Evolutionary conservation across 1,140 invertebrate genomes (phyloP).

Genomic region (Anadara kagoshimensis): DNA sequence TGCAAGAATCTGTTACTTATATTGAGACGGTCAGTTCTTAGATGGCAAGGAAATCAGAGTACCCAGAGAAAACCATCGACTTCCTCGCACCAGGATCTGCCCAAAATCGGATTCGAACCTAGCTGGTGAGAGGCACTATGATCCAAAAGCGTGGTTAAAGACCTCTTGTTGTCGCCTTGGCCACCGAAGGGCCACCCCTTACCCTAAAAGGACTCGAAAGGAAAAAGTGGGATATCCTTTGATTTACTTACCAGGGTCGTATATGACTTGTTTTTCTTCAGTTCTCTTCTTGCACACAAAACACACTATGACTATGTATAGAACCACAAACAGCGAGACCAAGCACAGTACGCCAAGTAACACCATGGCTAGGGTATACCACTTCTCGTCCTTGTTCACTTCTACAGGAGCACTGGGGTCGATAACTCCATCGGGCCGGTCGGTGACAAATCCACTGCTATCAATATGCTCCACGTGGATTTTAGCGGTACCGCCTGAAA

Average conservation of each 20-base stretch:
- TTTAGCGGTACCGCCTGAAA: neutral
- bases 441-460: neutral
- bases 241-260: conserved; percentile 34
- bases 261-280: conserved; percentile 33
- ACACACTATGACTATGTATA: conserved; percentile 33
- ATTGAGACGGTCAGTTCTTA: too few relatives aligned
- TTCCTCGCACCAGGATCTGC: too few relatives aligned
- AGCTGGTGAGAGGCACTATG: too few relatives aligned
- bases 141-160: too few relatives aligned
- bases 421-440: conserved; percentile 4
- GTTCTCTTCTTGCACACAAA: conserved; percentile 33
- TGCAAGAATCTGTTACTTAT: too few relatives aligned
- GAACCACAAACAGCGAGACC: conserved; percentile 22
- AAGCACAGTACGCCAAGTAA: conserved; percentile 32
- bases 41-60: too few relatives aligned
- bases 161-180: too few relatives aligned
- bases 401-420: conserved; percentile 6
- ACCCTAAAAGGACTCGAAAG: too few relatives aligned
- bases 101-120: too few relatives aligned
- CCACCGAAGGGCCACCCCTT: too few relatives aligned
- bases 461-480: neutral
- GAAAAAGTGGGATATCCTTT: neutral
- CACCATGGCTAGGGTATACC: conserved; percentile 41
- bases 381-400: conserved; percentile 23
- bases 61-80: too few relatives aligned